Evolutionary conservation across 2,888 invertebrate genomes (phyloP).

Genomic region (Agriopis marginaria): DNA sequence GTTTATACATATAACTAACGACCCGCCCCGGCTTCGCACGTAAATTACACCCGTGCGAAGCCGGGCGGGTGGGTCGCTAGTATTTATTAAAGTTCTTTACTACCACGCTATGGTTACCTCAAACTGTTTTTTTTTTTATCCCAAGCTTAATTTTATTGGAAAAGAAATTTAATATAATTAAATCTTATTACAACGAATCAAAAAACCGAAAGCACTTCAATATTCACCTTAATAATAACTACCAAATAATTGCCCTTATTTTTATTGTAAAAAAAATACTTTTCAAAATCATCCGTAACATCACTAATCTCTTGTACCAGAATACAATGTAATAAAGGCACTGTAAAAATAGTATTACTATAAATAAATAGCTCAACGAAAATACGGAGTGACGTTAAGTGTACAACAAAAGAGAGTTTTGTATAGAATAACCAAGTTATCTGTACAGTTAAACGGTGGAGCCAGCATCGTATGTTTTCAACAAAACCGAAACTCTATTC

Average conservation of each 20-base stretch:
- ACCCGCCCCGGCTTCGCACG: too few relatives aligned
- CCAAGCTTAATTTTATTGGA: neutral
- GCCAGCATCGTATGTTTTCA: neutral
- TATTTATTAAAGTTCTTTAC: too few relatives aligned
- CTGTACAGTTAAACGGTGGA: neutral
- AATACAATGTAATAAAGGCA: conserved; percentile 55
- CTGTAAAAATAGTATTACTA: conserved; percentile 78
- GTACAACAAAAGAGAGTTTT: conserved; percentile 70
- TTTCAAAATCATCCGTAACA: conserved; percentile 28
- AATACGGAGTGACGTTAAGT: conserved; percentile 71
- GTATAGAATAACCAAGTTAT: conserved; percentile 38
- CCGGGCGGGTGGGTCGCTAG: too few relatives aligned
- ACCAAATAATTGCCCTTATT: conserved; percentile 24
- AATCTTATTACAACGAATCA: neutral
- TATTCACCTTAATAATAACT: conserved; percentile 25
- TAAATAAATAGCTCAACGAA: conserved; percentile 74
- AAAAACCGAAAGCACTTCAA: conserved; percentile 14
- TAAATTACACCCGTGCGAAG: too few relatives aligned
- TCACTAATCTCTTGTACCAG: conserved; percentile 33
- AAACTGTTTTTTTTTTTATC: too few relatives aligned
- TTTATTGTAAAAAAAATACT: conserved; percentile 12
- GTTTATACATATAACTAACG: too few relatives aligned
- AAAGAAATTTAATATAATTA: neutral
- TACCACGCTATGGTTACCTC: too few relatives aligned
- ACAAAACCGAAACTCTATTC: neutral